Evolutionary conservation across 1,140 invertebrate genomes (phyloP), one percentile per base, ranked within the genome.

Genomic region (Campodea augens): DNA sequence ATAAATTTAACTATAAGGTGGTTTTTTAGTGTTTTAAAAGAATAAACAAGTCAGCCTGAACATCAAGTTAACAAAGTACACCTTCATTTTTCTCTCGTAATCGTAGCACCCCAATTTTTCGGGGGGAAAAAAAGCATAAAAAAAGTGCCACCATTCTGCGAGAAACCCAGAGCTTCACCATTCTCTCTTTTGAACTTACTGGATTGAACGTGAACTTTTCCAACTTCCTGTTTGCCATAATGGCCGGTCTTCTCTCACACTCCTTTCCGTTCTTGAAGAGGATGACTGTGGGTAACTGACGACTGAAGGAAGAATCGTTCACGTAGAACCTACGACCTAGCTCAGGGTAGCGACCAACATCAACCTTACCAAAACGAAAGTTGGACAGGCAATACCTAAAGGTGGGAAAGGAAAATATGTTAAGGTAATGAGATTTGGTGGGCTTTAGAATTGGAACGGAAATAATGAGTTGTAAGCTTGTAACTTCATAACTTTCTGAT

Each of bases 301-400:
- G 79, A 43, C 86, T 92, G 39, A 88, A 79, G 13, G 89, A 78
- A n/a, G 85, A 80, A 52, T 87, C 84, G 54, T 81, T 85, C 2
- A 98, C 75, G 44, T 77, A 71, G 64, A 76, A 89, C 58, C 86
- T 86, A 36, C 72, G 67, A 0, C 77, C 91, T 46, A 85, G 78
- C 51, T 91, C 86, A 0, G 89, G 85, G 65, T 82, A 89, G 56
- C 87, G 74, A 24, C 88, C 87, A 39, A 95, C 71, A 67, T 98
- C 93, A 29, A 98, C 71, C 72, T 98, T 98, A 1, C 89, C 93
- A 70, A 98, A 98, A 59, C 81, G 82, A 0, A 98, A 66, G 64
- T 93, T 92, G 2, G 88, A 77, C 44, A 95, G 66, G 44, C 69
- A 63, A 57, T 75, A 83, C 49, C 78, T 81, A 63, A 59, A 45